Percentiles rank a stretch among this genome's conserved stretches.
phyloP scores from a whole-genome alignment of 1,140 invertebrate genomes.

The Cydia pomonella region DNA sequence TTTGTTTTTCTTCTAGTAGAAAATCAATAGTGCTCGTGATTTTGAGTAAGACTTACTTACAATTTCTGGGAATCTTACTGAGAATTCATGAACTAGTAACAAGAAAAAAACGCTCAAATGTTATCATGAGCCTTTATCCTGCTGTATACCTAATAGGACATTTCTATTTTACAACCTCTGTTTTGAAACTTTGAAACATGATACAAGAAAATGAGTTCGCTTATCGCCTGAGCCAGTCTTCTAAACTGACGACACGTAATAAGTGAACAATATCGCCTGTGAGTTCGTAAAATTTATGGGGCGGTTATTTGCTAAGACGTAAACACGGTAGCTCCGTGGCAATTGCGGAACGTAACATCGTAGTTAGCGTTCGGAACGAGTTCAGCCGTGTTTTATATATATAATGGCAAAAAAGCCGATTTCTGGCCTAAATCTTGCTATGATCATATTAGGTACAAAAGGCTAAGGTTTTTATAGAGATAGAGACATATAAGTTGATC shows the following conservation, averaged over 20 bases:
- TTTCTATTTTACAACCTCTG: not conserved
- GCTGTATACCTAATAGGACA: not conserved
- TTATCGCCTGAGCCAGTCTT: constrained; percentile 46
- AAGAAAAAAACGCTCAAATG: no score
- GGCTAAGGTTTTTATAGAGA: no score
- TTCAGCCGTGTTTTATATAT: not conserved
- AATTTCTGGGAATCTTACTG: no score
- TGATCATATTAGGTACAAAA: not conserved
- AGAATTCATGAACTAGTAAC: no score
- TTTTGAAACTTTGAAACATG: not conserved
- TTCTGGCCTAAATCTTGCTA: not conserved
- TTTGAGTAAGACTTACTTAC: no score
- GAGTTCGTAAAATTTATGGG: constrained; percentile 64
- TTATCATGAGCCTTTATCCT: no score
- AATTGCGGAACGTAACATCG: constrained; percentile 30
- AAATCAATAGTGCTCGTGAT: no score
- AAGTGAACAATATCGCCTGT: constrained; percentile 59
- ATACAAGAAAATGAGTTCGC: constrained; percentile 20
- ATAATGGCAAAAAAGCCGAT: not conserved
- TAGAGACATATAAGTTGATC: no score
- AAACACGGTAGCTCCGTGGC: constrained; percentile 45
- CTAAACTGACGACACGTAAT: constrained; percentile 53
- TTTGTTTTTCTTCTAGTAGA: no score
- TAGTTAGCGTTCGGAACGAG: constrained; percentile 25
- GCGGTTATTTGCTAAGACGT: constrained; percentile 59